Evolutionary conservation across 2,113 vertebrate genomes (phyloP), one percentile per base, ranked within the genome.

Genomic region (Apodemus sylvaticus): DNA sequence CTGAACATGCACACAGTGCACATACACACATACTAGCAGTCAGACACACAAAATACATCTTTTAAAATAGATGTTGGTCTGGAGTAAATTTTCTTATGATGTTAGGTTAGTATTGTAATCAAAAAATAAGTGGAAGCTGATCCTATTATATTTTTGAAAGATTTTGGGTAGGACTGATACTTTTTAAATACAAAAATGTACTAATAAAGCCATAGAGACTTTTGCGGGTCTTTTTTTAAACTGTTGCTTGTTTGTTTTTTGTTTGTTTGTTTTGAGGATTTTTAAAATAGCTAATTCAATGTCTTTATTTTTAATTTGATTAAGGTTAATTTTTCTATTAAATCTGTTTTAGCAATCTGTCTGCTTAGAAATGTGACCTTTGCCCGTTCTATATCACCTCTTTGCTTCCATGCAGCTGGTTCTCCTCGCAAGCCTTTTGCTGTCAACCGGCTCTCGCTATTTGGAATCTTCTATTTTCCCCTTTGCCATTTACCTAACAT

Each of bases 131-230:
- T 94, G 26, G 42, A 77, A 91, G 53, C 13, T 55, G 13, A 62
- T 87, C 22, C 13, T 24, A 17, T 22, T 19, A 34, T 88, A 81
- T 77, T 93, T 93, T 91, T 91, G 88, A 88, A 96, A 81, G 36
- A 81, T 82, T 93, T 87, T 87, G 4, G n/a, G 26, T 87, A 82
- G 14, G 26, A 58, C 14, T 53, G 10, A 24, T 64, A 58, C 19
- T 51, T 93, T 74, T 76, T 34, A 94, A 81, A 29, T 82, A 9
- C 82, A 31, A 53, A 79, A 79, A 19, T 42, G 78, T 66, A 42
- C 48, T n/a, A 91, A 39, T 48, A 60, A 88, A 42, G 42, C 53
- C 79, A 71, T 95, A 77, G 90, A 12, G 22, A 29, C 2, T 7
- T 89, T 39, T 51, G 14, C 10, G 51, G 8, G 14, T 86, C 3